Percentiles rank a stretch among this genome's conserved stretches.
These are phyloP conservation scores for Otolemur crassicaudatus DNA, from an alignment of 2,797 vertebrate genomes.

Conservation along the genomic window DNA sequence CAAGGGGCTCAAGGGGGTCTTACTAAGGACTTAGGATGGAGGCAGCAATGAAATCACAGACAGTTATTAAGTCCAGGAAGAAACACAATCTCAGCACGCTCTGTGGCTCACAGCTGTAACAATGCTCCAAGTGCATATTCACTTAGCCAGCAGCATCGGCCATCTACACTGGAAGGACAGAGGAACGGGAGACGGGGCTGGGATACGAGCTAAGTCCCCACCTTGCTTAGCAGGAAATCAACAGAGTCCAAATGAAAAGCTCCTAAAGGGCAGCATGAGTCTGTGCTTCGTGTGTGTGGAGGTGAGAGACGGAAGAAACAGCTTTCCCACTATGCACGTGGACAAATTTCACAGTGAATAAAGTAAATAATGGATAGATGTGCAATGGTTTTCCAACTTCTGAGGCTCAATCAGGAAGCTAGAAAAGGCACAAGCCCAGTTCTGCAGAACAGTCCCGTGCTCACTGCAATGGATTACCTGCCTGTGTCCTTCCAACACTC, in stretches of 20 bases:
- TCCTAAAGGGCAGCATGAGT: background rate
- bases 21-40: background rate
- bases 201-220: background rate
- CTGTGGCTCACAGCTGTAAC: fast-evolving
- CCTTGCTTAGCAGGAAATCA: background rate
- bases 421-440: too few species aligned
- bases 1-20: background rate
- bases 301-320: background rate
- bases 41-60: background rate
- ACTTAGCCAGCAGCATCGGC: background rate
- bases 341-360: background rate
- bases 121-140: fast-evolving
- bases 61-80: background rate
- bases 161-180: background rate
- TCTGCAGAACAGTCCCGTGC: fast-evolving
- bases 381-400: background rate
- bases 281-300: fast-evolving
- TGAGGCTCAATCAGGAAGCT: fast-evolving
- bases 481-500: too few species aligned
- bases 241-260: background rate
- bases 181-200: background rate
- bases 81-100: background rate
- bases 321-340: too few species aligned
- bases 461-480: background rate
- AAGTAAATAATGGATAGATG: fast-evolving